Percentiles rank a stretch among this genome's conserved stretches.
phyloP scores from a whole-genome alignment of 2,113 vertebrate species.

The Lasiurus borealis region DNA sequence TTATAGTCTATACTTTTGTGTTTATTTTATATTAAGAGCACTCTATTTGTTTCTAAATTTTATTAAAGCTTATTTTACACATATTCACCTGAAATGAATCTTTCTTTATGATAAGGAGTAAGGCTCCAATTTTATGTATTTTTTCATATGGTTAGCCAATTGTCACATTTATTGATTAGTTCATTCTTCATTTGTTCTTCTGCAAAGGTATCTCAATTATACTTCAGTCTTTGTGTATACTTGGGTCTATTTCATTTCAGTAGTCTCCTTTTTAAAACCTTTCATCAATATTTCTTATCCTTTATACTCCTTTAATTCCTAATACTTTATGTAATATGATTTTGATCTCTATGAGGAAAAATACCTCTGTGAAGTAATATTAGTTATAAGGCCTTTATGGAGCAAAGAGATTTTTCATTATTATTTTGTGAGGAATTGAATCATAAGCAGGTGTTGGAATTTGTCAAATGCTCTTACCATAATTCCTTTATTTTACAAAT shows the following conservation, averaged over 20 bases:
- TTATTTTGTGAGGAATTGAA: not conserved
- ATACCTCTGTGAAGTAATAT: not conserved
- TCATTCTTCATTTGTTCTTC: not conserved
- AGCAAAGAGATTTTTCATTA: not conserved
- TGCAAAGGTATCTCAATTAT: not conserved
- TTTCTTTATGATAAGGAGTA: not conserved
- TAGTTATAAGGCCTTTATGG: not conserved
- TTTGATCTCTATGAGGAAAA: not conserved
- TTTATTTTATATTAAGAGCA: not conserved
- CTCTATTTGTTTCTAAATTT: not conserved
- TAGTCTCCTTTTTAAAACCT: not conserved
- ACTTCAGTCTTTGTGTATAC: not conserved
- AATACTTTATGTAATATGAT: not conserved
- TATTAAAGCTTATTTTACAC: not conserved
- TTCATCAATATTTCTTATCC: not conserved
- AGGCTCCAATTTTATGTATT: not conserved
- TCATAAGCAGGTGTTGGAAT: not conserved
- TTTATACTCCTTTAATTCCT: not conserved
- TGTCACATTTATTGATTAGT: constrained; percentile 1
- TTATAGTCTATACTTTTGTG: not conserved
- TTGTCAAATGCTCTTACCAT: not conserved
- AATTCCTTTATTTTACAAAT: not conserved
- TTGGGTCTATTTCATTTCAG: not conserved
- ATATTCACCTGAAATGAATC: not conserved
- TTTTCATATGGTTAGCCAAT: not conserved